phyloP scores from a whole-genome alignment of 2,888 invertebrate species.

The Drosophila fulvimacula region DNA sequence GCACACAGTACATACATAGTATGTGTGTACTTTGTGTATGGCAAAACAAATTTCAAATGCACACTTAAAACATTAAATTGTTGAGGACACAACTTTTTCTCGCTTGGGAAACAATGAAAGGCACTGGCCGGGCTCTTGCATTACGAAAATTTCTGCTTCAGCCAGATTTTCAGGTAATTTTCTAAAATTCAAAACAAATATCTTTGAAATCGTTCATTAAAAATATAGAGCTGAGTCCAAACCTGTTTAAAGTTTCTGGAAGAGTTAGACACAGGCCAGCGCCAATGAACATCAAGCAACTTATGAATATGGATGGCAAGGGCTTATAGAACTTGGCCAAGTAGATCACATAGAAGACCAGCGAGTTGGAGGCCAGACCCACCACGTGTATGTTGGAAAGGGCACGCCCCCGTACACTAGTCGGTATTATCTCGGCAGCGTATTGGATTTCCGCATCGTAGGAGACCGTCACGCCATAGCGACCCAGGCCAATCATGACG shows the following conservation, averaged over 20 bases:
- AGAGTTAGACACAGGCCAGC: constrained; percentile 86
- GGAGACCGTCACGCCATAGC: constrained; percentile 87
- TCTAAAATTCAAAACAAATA: constrained; percentile 54
- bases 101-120: constrained; percentile 82
- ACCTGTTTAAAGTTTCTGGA: constrained; percentile 86
- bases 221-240: constrained; percentile 32
- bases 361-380: constrained; percentile 87
- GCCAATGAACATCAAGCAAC: constrained; percentile 85
- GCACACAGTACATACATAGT: constrained; percentile 34
- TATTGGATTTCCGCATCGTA: constrained; percentile 89
- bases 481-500: constrained; percentile 85
- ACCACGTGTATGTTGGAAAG: constrained; percentile 87
- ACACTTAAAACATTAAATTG: background rate
- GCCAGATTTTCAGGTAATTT: constrained; percentile 86
- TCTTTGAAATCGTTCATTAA: background rate
- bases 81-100: background rate
- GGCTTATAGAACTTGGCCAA: constrained; percentile 85
- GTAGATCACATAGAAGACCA: constrained; percentile 86
- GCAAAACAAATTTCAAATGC: background rate
- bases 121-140: constrained; percentile 85
- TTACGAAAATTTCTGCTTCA: constrained; percentile 87
- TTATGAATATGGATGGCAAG: constrained; percentile 86
- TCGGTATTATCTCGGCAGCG: constrained; percentile 88
- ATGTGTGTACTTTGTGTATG: constrained; percentile 24
- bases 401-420: constrained; percentile 87